Evolutionary conservation across 2,888 invertebrate genomes (phyloP).

Genomic region (Chrysolina haemoptera): DNA sequence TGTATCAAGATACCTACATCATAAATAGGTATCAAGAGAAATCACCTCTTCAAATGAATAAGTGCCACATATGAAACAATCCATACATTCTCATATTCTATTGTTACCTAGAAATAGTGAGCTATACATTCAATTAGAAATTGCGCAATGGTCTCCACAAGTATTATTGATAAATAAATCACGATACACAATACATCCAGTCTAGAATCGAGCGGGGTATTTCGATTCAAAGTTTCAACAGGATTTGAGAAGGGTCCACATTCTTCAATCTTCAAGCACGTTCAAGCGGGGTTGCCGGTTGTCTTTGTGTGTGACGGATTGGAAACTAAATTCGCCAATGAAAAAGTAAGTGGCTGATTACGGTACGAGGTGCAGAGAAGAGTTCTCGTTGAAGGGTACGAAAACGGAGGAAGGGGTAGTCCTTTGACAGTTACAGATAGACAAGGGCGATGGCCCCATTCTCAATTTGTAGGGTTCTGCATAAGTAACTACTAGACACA

Average conservation of each 20-base stretch:
- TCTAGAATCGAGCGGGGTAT: conserved; percentile 2
- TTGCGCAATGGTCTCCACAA: not conserved
- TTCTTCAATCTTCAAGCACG: not conserved
- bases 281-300: not conserved
- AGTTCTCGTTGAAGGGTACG: not conserved
- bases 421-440: not conserved
- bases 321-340: not conserved
- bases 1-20: no score
- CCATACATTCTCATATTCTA: no score
- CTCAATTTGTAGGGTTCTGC: no score
- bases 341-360: not conserved
- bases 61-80: no score
- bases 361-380: not conserved
- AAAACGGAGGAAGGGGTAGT: not conserved
- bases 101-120: no score
- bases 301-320: not conserved
- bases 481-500: no score
- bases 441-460: not conserved
- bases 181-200: not conserved
- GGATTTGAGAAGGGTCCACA: conserved; percentile 16
- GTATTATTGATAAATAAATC: not conserved
- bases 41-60: no score
- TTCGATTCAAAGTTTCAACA: not conserved
- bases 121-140: not conserved
- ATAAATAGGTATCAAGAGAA: no score